Evolutionary conservation across 2,888 invertebrate species (phyloP).

Genomic region (Elegia similella): DNA sequence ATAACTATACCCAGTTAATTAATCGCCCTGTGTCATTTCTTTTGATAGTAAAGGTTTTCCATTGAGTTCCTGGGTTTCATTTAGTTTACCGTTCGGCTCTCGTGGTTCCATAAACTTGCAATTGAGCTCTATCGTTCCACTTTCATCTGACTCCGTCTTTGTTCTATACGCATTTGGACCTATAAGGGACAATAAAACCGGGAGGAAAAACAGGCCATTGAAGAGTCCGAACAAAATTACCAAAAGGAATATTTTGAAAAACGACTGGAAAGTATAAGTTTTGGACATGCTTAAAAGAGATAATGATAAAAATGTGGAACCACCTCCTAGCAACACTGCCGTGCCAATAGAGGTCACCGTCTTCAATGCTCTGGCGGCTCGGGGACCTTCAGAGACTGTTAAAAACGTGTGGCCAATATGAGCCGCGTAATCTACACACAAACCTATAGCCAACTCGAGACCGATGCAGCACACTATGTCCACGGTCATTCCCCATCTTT

Average conservation of each 20-base stretch:
- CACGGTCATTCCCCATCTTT: slow-evolving; percentile 90
- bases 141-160: slow-evolving; percentile 36
- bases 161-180: slow-evolving; percentile 83
- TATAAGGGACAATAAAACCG: slow-evolving; percentile 87
- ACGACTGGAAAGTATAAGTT: slow-evolving; percentile 89
- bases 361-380: slow-evolving; percentile 81
- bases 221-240: slow-evolving; percentile 90
- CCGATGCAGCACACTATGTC: slow-evolving; percentile 92
- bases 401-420: slow-evolving; percentile 91
- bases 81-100: slow-evolving; percentile 36
- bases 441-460: slow-evolving; percentile 89
- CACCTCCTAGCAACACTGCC: slow-evolving; percentile 89
- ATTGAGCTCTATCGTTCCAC: slow-evolving; percentile 62
- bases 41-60: neutral
- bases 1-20: neutral
- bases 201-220: slow-evolving; percentile 88
- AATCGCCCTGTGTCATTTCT: neutral
- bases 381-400: slow-evolving; percentile 77
- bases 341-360: slow-evolving; percentile 88
- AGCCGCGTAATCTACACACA: slow-evolving; percentile 92
- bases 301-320: slow-evolving; percentile 88
- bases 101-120: slow-evolving; percentile 38
- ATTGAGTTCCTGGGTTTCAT: slow-evolving; percentile 11
- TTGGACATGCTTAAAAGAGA: slow-evolving; percentile 86
- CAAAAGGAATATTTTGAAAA: slow-evolving; percentile 88